A percentile compares a stretch with the other conserved stretches of the same genome.
phyloP scores from a whole-genome alignment of 2,888 invertebrate species.

The Adela reaumurella region DNA sequence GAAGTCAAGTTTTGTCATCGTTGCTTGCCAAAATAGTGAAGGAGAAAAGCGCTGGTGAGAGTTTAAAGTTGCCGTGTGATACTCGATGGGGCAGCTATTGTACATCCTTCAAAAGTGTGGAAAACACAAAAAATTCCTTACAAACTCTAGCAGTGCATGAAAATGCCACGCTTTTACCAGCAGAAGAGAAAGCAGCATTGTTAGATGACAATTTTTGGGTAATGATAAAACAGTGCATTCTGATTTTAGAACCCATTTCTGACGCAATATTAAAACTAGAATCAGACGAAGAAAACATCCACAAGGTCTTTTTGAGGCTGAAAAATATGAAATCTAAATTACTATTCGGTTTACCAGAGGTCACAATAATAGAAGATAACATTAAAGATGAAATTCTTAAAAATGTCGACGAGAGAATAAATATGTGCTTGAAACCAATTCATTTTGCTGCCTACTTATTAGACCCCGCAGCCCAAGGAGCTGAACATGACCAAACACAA shows the following conservation, averaged over 20 bases:
- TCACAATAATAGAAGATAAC: background rate
- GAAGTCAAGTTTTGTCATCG: too few relatives aligned
- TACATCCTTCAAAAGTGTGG: conserved; percentile 2
- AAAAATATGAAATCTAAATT: conserved; percentile 1
- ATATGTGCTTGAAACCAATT: conserved; percentile 2
- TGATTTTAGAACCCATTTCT: conserved; percentile 1
- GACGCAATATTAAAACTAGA: conserved; percentile 2
- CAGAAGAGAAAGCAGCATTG: conserved; percentile 1
- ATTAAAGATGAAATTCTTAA: conserved; percentile 1
- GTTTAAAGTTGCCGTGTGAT: conserved; percentile 3
- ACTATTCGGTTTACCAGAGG: conserved; percentile 1
- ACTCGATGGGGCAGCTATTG: conserved; percentile 2
- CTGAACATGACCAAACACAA: background rate
- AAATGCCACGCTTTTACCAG: conserved; percentile 2
- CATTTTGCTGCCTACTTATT: background rate
- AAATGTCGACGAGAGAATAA: conserved; percentile 1
- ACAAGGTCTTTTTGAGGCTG: conserved; percentile 2
- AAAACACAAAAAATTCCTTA: conserved; percentile 2
- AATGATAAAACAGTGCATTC: conserved; percentile 1
- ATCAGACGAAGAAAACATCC: background rate
- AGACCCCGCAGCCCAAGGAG: too few relatives aligned
- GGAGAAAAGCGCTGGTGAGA: conserved; percentile 3
- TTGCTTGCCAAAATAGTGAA: conserved; percentile 1
- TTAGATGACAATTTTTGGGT: conserved; percentile 2
- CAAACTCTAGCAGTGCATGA: background rate